Evolutionary conservation across 2,888 invertebrate species (phyloP).

Genomic region (Sympetrum striolatum): DNA sequence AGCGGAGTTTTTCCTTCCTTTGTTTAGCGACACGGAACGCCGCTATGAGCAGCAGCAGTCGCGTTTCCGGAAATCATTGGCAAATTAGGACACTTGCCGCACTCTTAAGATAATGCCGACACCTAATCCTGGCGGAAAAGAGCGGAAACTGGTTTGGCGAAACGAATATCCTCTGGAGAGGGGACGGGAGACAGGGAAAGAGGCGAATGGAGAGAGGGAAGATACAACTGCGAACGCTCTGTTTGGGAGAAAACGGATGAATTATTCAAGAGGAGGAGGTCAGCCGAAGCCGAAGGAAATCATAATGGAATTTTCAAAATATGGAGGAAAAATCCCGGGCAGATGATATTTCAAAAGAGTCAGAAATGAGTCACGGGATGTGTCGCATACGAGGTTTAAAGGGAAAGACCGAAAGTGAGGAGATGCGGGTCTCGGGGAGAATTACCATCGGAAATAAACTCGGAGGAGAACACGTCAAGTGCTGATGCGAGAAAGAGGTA

Average conservation of each 20-base stretch:
- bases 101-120: neutral
- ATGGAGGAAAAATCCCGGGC: neutral
- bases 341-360: neutral
- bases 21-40: no score
- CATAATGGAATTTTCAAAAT: conserved; percentile 38
- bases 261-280: conserved; percentile 27
- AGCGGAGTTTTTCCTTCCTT: no score
- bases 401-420: neutral
- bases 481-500: neutral
- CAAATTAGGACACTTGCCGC: neutral
- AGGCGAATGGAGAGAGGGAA: neutral
- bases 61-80: neutral
- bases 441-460: neutral
- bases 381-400: neutral
- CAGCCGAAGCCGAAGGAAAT: conserved; percentile 27
- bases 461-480: no score
- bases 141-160: neutral
- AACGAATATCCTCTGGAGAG: neutral
- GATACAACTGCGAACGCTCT: neutral
- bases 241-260: neutral
- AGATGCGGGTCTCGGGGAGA: neutral
- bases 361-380: neutral
- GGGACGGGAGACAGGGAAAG: neutral
- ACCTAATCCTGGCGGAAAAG: neutral
- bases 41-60: no score